Evolutionary conservation across 2,888 invertebrate species (phyloP).

Genomic region (Kuschelorhynchus macadamiae): DNA sequence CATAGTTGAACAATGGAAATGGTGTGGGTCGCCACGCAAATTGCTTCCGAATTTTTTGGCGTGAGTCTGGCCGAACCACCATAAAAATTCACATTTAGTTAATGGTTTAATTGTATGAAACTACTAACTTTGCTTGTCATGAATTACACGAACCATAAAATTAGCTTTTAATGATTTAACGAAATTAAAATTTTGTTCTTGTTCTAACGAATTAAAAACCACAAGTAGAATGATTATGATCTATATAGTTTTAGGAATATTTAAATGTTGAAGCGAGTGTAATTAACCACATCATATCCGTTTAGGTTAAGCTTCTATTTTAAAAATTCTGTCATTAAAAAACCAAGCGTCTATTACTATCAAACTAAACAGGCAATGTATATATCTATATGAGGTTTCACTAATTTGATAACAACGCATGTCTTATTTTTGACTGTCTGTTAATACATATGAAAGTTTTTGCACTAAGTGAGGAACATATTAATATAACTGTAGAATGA

Average conservation of each 20-base stretch:
- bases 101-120: conserved; percentile 64
- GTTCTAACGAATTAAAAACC: conserved; percentile 56
- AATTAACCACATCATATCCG: conserved; percentile 42
- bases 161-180: conserved; percentile 66
- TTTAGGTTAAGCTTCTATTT: conserved; percentile 22
- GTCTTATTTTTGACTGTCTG: too few species aligned
- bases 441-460: too few species aligned
- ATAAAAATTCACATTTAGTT: conserved; percentile 65
- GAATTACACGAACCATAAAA: conserved; percentile 62
- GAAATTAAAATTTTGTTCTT: conserved; percentile 59
- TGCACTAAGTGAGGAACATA: too few species aligned
- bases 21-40: conserved; percentile 49
- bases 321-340: too few species aligned
- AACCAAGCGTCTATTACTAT: too few species aligned
- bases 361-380: too few species aligned
- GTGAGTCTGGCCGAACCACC: conserved; percentile 55
- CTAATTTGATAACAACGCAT: too few species aligned
- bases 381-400: too few species aligned
- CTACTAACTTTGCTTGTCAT: conserved; percentile 59
- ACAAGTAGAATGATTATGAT: conserved; percentile 50
- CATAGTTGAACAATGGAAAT: conserved; percentile 33
- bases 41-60: conserved; percentile 59
- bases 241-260: conserved; percentile 47
- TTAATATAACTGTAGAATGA: too few species aligned
- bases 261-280: conserved; percentile 31